Percentiles rank a stretch among this genome's conserved stretches.
phyloP scores from a whole-genome alignment of 1,140 invertebrate genomes.

The Platyscapa corneri region DNA sequence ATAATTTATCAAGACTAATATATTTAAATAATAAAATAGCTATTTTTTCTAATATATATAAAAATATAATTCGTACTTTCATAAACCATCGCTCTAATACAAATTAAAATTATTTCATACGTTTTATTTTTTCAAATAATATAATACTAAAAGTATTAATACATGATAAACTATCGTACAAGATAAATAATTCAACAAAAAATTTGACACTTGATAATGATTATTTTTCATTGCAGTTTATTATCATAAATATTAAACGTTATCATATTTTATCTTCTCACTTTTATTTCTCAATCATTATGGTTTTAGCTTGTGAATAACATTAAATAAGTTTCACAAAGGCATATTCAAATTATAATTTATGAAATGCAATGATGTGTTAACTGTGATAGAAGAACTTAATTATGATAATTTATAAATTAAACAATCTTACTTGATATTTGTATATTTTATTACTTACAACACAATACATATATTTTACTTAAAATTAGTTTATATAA shows the following conservation, averaged over 20 bases:
- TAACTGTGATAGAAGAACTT: background rate
- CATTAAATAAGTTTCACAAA: constrained; percentile 4
- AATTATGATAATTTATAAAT: background rate
- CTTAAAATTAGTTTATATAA: background rate
- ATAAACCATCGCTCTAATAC: too few species aligned
- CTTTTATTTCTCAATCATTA: background rate
- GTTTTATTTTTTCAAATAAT: background rate
- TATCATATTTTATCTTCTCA: background rate
- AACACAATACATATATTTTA: background rate
- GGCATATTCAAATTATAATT: background rate
- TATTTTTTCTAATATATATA: too few species aligned
- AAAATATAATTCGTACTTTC: too few species aligned
- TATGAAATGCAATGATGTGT: background rate
- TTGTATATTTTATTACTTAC: background rate
- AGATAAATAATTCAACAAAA: background rate
- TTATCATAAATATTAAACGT: background rate
- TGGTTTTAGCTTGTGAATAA: background rate
- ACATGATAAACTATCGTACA: background rate
- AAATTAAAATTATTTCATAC: too few species aligned
- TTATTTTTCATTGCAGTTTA: background rate
- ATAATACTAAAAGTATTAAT: background rate
- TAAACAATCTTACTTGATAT: background rate
- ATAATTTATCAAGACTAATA: too few species aligned
- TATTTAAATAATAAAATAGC: too few species aligned
- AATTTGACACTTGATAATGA: background rate